Evolutionary conservation across 2,888 invertebrate genomes (phyloP).

Genomic region (Acrobasis repandana): DNA sequence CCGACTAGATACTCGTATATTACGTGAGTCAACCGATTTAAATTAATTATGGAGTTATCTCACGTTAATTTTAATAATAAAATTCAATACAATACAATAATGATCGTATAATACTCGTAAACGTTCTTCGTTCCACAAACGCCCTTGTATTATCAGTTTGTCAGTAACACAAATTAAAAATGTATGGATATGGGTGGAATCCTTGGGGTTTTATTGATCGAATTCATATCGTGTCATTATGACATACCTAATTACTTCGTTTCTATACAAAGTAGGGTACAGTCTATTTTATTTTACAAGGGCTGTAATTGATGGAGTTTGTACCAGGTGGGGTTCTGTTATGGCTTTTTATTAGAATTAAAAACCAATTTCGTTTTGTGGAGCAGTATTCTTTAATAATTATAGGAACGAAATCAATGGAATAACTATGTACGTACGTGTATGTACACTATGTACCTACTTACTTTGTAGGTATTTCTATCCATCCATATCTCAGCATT

Average conservation of each 20-base stretch:
- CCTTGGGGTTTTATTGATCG: conserved; percentile 19
- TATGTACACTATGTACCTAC: too few species aligned
- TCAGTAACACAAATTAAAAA: conserved; percentile 12
- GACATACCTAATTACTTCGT: conserved; percentile 38
- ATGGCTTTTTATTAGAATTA: not conserved
- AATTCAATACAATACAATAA: too few species aligned
- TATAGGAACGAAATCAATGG: not conserved
- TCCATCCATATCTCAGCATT: too few species aligned
- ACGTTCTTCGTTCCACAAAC: conserved; percentile 2
- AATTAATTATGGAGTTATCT: too few species aligned
- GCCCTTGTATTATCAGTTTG: too few species aligned
- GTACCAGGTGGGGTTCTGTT: conserved; percentile 1
- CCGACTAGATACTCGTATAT: too few species aligned
- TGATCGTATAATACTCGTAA: too few species aligned
- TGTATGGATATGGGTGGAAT: conserved; percentile 15
- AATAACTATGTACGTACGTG: too few species aligned
- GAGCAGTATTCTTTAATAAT: not conserved
- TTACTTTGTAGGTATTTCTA: too few species aligned
- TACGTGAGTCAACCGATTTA: too few species aligned
- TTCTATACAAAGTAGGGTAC: conserved; percentile 21
- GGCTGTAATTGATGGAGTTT: conserved; percentile 12
- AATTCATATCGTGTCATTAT: conserved; percentile 25
- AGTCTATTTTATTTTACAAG: conserved; percentile 2
- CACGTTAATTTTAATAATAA: too few species aligned
- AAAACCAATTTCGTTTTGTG: not conserved